These are phyloP conservation scores for Nymphalis polychloros DNA, from an alignment of 2,888 invertebrate species.

Conservation along the genomic window DNA sequence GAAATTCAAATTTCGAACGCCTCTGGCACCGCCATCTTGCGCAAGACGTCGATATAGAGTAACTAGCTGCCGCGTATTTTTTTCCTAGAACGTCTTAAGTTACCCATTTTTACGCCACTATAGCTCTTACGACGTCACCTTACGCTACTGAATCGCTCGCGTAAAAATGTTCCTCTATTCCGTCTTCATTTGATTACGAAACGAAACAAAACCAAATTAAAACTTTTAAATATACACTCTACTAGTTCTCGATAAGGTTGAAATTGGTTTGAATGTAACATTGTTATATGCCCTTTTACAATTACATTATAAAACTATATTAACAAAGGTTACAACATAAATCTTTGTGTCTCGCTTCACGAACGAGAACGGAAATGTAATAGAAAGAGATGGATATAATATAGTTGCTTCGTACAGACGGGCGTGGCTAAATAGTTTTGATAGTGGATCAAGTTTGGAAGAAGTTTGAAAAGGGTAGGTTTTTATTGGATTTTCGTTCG, in stretches of 20 bases:
- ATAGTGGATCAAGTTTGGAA: slow-evolving; percentile 76
- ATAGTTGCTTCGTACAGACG: slow-evolving; percentile 46
- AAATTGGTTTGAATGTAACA: slow-evolving; percentile 25
- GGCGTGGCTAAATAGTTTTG: slow-evolving; percentile 73
- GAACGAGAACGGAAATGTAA: slow-evolving; percentile 42
- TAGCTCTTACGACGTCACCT: slow-evolving; percentile 75
- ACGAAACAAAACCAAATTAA: slow-evolving; percentile 37
- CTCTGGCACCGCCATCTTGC: slow-evolving; percentile 77
- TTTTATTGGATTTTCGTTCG: slow-evolving; percentile 75
- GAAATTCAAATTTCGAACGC: slow-evolving; percentile 79
- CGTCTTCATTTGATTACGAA: slow-evolving; percentile 49
- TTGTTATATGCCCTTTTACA: slow-evolving; percentile 43
- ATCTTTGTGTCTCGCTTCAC: slow-evolving; percentile 60
- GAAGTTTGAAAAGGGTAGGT: slow-evolving; percentile 75
- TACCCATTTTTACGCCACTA: slow-evolving; percentile 77
- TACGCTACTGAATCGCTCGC: slow-evolving; percentile 79
- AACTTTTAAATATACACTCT: slow-evolving; percentile 35
- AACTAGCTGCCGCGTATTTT: slow-evolving; percentile 73
- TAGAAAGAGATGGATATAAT: slow-evolving; percentile 54
- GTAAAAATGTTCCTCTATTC: slow-evolving; percentile 73
- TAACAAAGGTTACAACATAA: slow-evolving; percentile 68
- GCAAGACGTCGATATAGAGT: slow-evolving; percentile 80
- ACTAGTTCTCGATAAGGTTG: fast-evolving
- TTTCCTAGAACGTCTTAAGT: slow-evolving; percentile 79
- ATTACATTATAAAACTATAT: slow-evolving; percentile 63